These are phyloP conservation scores for Platyrinchus mystaceus DNA, from an alignment of 2,797 vertebrate species.

Conservation along the genomic window DNA sequence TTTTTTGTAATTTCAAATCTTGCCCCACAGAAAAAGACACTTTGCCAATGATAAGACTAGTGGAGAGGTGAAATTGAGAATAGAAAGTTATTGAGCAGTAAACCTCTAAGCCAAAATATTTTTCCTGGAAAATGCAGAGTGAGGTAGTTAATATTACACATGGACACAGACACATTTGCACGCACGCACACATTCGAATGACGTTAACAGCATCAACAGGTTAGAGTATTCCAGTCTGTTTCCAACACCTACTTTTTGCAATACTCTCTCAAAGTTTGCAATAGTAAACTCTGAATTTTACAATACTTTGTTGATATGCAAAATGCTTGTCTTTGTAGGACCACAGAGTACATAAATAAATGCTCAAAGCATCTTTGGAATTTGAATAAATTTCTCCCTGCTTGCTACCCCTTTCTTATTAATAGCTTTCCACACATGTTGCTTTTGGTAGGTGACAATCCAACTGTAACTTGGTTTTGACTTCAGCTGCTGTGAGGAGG, in stretches of 20 bases:
- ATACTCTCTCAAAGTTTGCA: neutral
- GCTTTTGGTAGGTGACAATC: neutral
- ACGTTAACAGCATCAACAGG: neutral
- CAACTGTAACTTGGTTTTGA: neutral
- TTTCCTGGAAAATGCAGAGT: constrained; percentile 54
- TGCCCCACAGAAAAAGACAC: constrained; percentile 3
- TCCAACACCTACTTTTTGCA: neutral
- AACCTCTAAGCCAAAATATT: constrained; percentile 14
- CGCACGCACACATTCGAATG: neutral
- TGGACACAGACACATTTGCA: constrained; percentile 1
- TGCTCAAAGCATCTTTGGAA: neutral
- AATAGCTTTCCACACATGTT: neutral
- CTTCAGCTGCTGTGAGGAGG: neutral
- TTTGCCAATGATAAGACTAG: neutral
- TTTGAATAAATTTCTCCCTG: neutral
- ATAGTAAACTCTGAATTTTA: no score
- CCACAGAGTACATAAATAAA: neutral
- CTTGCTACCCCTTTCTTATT: neutral
- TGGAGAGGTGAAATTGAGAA: constrained; percentile 7
- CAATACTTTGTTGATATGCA: neutral
- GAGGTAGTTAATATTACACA: constrained; percentile 73
- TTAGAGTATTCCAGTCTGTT: constrained; percentile 50
- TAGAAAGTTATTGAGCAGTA: constrained; percentile 12
- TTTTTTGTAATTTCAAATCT: constrained; percentile 42
- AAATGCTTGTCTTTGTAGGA: constrained; percentile 25